phyloP scores from a whole-genome alignment of 2,888 invertebrate genomes.

The Mellilla xanthometata region DNA sequence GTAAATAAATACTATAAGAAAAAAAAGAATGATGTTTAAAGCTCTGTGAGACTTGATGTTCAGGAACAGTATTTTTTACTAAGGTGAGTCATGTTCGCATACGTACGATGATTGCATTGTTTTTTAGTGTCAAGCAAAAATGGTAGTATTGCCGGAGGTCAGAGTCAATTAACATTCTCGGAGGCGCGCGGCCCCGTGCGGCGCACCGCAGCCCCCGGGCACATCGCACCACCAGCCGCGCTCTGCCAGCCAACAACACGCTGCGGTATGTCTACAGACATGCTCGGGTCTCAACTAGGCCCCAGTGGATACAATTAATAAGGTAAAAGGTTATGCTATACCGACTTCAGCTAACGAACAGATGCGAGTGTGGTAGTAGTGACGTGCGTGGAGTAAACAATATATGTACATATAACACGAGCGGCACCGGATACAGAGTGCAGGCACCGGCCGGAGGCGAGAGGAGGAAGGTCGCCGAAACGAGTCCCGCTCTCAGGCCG shows the following conservation, averaged over 20 bases:
- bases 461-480: constrained; percentile 6
- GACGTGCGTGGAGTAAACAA: constrained; percentile 20
- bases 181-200: constrained; percentile 44
- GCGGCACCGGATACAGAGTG: constrained; percentile 22
- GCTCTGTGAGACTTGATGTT: too few species aligned
- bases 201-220: constrained; percentile 2
- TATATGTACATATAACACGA: too few species aligned
- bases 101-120: constrained; percentile 46
- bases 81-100: constrained; percentile 50
- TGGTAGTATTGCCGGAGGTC: constrained; percentile 48
- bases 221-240: too few species aligned
- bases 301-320: too few species aligned
- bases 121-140: constrained; percentile 57
- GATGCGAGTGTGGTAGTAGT: too few species aligned
- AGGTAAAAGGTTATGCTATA: too few species aligned
- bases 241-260: too few species aligned
- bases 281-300: too few species aligned
- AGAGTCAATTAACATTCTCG: constrained; percentile 64
- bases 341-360: too few species aligned
- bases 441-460: neutral
- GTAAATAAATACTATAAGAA: too few species aligned
- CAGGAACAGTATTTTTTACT: constrained; percentile 41
- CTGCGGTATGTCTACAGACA: too few species aligned
- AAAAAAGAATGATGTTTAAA: too few species aligned
- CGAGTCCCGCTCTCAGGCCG: constrained; percentile 18